Conservation (phyloP, 2,113 vertebrate species). For the Oreotragus oreotragus region DNA sequence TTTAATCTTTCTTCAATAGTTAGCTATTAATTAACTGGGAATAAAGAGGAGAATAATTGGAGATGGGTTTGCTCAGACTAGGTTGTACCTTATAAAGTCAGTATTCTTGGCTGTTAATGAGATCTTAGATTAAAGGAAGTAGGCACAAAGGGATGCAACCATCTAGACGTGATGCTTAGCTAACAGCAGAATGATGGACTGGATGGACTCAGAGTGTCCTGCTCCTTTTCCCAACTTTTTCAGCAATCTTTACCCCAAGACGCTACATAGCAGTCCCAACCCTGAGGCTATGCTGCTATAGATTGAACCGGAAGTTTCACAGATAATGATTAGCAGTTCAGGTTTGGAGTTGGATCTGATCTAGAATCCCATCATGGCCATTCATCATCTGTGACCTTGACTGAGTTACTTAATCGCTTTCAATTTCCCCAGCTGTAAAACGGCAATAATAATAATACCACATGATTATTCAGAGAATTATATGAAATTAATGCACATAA, state of each 20-base stretch:
- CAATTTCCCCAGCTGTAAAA: neutral
- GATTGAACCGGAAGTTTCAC: neutral
- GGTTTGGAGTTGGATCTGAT: conserved; percentile 13
- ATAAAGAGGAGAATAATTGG: conserved; percentile 45
- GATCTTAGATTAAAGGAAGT: conserved; percentile 19
- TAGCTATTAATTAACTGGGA: conserved; percentile 45
- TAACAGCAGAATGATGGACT: neutral
- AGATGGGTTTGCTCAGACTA: conserved; percentile 44
- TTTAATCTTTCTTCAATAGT: conserved; percentile 56
- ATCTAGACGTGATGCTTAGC: neutral
- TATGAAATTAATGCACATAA: neutral
- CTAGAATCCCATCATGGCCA: neutral
- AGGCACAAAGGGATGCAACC: neutral
- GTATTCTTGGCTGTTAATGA: conserved; percentile 43
- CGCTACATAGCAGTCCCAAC: neutral
- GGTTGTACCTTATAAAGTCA: conserved; percentile 15
- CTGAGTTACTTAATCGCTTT: neutral
- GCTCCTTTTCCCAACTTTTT: neutral
- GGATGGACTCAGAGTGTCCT: neutral
- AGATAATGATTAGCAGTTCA: neutral
- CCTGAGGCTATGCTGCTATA: neutral
- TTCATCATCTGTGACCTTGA: neutral
- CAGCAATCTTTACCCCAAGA: neutral
- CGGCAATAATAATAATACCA: neutral
- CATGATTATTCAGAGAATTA: neutral